Conservation (phyloP, 2,113 vertebrate species). For the Malaclemys terrapin region DNA sequence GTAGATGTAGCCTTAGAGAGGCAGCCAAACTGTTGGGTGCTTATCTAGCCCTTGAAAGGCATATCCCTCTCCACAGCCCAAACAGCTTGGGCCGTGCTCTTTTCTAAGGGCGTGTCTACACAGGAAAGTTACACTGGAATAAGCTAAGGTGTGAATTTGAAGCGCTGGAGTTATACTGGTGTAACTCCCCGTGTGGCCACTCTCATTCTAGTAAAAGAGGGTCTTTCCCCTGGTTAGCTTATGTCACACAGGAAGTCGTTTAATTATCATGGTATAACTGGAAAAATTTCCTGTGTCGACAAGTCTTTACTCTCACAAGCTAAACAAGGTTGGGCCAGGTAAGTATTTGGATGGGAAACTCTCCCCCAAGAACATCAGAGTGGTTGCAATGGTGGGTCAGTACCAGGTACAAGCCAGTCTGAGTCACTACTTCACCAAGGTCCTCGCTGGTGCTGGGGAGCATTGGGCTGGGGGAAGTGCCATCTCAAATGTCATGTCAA, state of each 20-base stretch:
- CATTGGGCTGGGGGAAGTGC: background rate
- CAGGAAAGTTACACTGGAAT: background rate
- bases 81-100: background rate
- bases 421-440: background rate
- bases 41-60: background rate
- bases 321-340: background rate
- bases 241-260: background rate
- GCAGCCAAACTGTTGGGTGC: background rate
- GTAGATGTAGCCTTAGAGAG: no score
- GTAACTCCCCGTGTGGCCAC: background rate
- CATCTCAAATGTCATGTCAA: background rate
- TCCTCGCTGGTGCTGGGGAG: background rate
- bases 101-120: background rate
- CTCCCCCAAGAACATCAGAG: background rate
- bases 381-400: accelerated
- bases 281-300: background rate
- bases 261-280: background rate
- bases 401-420: accelerated
- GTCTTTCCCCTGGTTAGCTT: background rate
- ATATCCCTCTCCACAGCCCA: background rate
- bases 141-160: background rate
- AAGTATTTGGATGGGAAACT: background rate
- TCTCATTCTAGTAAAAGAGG: background rate
- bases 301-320: background rate
- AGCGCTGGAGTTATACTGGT: background rate